phyloP scores from a whole-genome alignment of 2,113 vertebrate genomes.

The Stigmatopora argus region DNA sequence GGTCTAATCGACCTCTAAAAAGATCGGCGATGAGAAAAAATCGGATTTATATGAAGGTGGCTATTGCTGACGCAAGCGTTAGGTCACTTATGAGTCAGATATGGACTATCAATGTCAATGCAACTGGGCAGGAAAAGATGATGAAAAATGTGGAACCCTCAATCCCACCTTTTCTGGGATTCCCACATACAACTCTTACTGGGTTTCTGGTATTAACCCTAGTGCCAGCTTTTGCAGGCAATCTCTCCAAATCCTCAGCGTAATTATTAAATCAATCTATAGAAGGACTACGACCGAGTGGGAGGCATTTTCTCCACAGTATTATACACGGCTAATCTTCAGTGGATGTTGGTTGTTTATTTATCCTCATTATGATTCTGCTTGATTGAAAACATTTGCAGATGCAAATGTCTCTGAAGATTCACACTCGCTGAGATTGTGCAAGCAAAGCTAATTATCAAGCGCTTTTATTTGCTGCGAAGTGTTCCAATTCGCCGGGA shows the following conservation, averaged over 20 bases:
- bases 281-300: neutral
- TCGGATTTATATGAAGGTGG: too few species aligned
- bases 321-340: neutral
- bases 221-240: neutral
- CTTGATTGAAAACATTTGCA: constrained; percentile 2
- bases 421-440: neutral
- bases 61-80: too few species aligned
- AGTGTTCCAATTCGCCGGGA: constrained; percentile 22
- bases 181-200: too few species aligned
- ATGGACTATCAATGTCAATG: too few species aligned
- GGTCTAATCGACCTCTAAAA: too few species aligned
- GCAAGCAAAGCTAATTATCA: constrained; percentile 19
- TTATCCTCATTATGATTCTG: neutral
- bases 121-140: too few species aligned
- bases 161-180: too few species aligned
- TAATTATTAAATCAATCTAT: neutral
- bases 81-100: too few species aligned
- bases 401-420: constrained; percentile 5
- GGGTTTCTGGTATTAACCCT: too few species aligned
- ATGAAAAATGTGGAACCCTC: too few species aligned
- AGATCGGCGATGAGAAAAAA: too few species aligned
- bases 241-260: neutral
- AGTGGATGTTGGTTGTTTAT: neutral
- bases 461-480: constrained; percentile 7
- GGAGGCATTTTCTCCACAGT: neutral